Evolutionary conservation across 2,797 vertebrate genomes (phyloP), one percentile per base, ranked within the genome.

Genomic region (Psittacula echo): DNA sequence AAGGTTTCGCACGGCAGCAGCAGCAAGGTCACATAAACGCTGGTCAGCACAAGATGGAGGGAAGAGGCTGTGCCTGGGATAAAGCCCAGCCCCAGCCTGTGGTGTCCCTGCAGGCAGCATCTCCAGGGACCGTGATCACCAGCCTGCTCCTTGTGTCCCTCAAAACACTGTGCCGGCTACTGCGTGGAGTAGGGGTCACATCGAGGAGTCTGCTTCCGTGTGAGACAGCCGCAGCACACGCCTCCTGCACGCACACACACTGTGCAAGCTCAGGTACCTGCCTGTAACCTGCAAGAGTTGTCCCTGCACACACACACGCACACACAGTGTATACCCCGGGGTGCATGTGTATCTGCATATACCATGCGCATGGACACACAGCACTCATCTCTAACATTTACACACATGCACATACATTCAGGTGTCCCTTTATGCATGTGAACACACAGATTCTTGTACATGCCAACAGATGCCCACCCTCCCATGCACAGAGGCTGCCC

Each of bases 121-220:
- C 50, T 45, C 23, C 67, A 17, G 70, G 72, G 65, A 37, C 1
- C 1, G 0, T 17, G 64, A 50, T 48, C 64, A 42, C 58, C 80
- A 27, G n/a, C 67, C 72, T 74, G 23, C 22, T 11, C 0, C 1
- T 7, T 0, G 0, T 8, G 20, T 42, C 60, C 51, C 67, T n/a
- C 3, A 0, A 37, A 65, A 24, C 48, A 14, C 13, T 0, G 2
- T 30, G 27, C 66, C 83, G 32, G 62, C 20, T 2, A 5, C 13
- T 3, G 66, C 3, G 0, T 2, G 22, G 50, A 62, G 45, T 50
- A 24, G 58, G 17, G 48, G 9, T 32, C 19, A 23, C 72, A 5
- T n/a, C 0, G 2, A 76, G 54, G 37, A 4, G 0, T 4, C 54
- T 45, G 39, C 37, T 11, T 67, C 61, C 29, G 0, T 4, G 19